Conservation (phyloP, 2,113 vertebrate genomes). For the Poeciliopsis occidentalis region DNA sequence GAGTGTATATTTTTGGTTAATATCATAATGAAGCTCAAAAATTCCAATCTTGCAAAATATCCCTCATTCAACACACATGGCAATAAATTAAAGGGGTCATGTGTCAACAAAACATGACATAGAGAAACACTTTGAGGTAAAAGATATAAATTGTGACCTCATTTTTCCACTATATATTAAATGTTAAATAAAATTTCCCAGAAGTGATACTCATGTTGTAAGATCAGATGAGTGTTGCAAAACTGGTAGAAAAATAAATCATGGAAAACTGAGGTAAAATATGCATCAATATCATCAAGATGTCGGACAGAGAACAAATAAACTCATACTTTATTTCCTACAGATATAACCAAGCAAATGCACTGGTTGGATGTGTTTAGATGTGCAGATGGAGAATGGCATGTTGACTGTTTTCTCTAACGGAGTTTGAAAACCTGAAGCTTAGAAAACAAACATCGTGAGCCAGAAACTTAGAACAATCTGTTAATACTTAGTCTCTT, state of each 20-base stretch:
- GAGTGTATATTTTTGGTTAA: no score
- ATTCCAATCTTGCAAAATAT: no score
- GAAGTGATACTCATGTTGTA: not conserved
- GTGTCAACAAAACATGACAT: no score
- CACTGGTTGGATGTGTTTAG: not conserved
- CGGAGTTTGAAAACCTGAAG: not conserved
- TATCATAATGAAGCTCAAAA: no score
- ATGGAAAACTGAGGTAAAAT: not conserved
- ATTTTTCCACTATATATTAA: not conserved
- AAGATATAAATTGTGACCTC: no score
- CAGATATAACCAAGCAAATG: not conserved
- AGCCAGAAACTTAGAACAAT: not conserved
- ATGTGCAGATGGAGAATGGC: not conserved
- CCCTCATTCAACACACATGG: no score
- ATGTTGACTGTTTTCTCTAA: not conserved
- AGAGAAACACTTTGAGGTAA: no score
- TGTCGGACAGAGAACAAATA: not conserved
- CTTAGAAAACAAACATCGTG: not conserved
- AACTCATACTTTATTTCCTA: not conserved
- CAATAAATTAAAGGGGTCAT: no score
- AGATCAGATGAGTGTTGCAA: not conserved
- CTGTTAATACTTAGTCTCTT: not conserved
- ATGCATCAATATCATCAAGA: no score
- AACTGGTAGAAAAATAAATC: not conserved
- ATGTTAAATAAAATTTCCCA: not conserved